Evolutionary conservation across 2,113 vertebrate species (phyloP).

Genomic region (Coryphaenoides rupestris): DNA sequence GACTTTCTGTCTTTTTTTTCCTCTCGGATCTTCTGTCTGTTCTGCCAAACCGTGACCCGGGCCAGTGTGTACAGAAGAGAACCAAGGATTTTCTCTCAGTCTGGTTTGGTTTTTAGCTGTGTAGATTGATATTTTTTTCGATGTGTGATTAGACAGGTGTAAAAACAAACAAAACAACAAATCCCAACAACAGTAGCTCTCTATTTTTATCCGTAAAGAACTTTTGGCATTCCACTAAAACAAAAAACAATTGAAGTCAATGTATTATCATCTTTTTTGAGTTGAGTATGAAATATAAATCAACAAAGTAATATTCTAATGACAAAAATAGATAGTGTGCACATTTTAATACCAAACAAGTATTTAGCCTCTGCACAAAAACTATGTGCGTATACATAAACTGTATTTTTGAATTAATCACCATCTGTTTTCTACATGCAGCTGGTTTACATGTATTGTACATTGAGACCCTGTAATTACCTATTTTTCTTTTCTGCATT

Average conservation of each 20-base stretch:
- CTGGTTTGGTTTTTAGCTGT: slow-evolving; percentile 32
- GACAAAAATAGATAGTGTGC: slow-evolving; percentile 64
- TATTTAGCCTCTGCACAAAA: slow-evolving; percentile 77
- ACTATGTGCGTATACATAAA: slow-evolving; percentile 73
- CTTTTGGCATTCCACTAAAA: slow-evolving; percentile 75
- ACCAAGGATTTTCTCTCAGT: slow-evolving; percentile 61
- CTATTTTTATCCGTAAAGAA: slow-evolving; percentile 63
- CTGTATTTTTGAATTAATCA: slow-evolving; percentile 74
- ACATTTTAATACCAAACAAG: slow-evolving; percentile 81
- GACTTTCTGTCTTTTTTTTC: no score
- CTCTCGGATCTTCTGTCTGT: no score
- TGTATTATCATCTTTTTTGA: slow-evolving; percentile 53
- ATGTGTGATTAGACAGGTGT: slow-evolving; percentile 51
- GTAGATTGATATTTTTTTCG: slow-evolving; percentile 50
- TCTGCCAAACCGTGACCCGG: slow-evolving; percentile 37
- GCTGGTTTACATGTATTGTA: slow-evolving; percentile 64
- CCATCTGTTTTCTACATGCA: slow-evolving; percentile 77
- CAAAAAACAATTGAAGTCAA: slow-evolving; percentile 43
- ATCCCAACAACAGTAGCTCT: slow-evolving; percentile 36
- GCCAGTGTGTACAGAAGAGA: slow-evolving; percentile 65
- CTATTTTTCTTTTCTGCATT: slow-evolving; percentile 69
- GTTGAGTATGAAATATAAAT: slow-evolving; percentile 67
- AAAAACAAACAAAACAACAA: slow-evolving; percentile 24
- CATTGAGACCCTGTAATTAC: slow-evolving; percentile 69
- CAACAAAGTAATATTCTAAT: slow-evolving; percentile 66